phyloP scores from a whole-genome alignment of 2,113 vertebrate genomes.

The Alectura lathami region DNA sequence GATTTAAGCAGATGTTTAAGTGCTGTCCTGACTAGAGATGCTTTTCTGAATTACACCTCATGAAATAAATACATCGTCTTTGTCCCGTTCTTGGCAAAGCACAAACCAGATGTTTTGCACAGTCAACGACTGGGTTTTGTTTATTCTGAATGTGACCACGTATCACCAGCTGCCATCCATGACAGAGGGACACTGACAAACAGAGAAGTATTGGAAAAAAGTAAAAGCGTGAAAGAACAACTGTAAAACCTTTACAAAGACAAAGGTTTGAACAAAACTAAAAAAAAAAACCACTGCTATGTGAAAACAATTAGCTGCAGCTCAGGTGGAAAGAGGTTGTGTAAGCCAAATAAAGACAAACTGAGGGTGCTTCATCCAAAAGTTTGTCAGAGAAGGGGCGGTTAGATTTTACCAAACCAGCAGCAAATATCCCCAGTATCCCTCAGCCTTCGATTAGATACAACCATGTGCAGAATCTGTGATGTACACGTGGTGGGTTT shows the following conservation, averaged over 20 bases:
- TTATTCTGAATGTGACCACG: constrained; percentile 19
- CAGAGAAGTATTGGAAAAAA: background rate
- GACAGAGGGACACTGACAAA: background rate
- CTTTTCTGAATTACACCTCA: background rate
- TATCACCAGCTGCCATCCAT: constrained; percentile 38
- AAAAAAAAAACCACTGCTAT: background rate
- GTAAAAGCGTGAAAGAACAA: background rate
- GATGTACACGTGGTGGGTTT: background rate
- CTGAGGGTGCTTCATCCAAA: background rate
- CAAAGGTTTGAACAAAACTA: background rate
- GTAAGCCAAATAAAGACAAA: background rate
- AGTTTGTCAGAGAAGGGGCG: background rate
- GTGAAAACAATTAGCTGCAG: background rate
- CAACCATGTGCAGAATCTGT: background rate
- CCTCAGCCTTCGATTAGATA: background rate
- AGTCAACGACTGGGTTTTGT: background rate
- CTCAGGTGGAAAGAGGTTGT: background rate
- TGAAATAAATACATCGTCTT: background rate
- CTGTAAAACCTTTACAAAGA: background rate
- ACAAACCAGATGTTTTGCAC: constrained; percentile 37
- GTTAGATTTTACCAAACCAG: background rate
- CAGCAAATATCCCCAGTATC: background rate
- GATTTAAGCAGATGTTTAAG: constrained; percentile 1
- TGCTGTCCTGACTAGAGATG: constrained; percentile 8
- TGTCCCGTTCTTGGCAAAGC: background rate